Evolutionary conservation across 2,888 invertebrate genomes (phyloP), one percentile per base, ranked within the genome.

Genomic region (Monopis laevigella): DNA sequence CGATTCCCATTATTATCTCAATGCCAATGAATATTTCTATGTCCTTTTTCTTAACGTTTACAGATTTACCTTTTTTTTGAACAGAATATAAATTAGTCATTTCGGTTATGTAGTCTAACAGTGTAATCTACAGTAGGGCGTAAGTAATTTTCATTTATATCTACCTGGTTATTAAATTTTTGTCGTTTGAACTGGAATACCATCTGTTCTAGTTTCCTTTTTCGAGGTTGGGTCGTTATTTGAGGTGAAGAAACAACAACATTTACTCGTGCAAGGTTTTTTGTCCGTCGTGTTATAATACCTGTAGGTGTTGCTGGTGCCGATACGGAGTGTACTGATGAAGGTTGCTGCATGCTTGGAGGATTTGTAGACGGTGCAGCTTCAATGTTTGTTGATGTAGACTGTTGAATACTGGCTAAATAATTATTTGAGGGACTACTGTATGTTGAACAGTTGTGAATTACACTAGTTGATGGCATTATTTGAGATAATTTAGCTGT

Each of bases 31-130:
- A 29, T 29, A 11, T 11, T 11, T 29, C 12, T 29, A 11, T 12
- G 5, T 29, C 11, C 12, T 29, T 29, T 8, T 11, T 7, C 6
- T 6, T 24, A 6, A 24, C 6, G 8, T 24, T 24, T 24, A 24
- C 8, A 6, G 24, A 8, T 24, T 24, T 24, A 8, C 24, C 24
- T 7, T 24, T 8, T 29, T 29, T 29, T 29, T 29, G 6, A 5
- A 29, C 12, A 29, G 12, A 29, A 29, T 29, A 29, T 29, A 29
- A 29, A 29, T 29, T 29, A 29, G 29, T 11, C 29, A 29, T 29
- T 29, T 29, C 29, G 12, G 11, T n/a, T n/a, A 29, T 8, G 12
- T 29, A 12, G n/a, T 29, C 12, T 11, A 29, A 11, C 11, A 11
- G 5, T 29, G 12, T 11, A 29, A 29, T 29, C 29, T 29, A 29